Evolutionary conservation across 2,797 vertebrate genomes (phyloP).

Genomic region (Diplodus sargus): DNA sequence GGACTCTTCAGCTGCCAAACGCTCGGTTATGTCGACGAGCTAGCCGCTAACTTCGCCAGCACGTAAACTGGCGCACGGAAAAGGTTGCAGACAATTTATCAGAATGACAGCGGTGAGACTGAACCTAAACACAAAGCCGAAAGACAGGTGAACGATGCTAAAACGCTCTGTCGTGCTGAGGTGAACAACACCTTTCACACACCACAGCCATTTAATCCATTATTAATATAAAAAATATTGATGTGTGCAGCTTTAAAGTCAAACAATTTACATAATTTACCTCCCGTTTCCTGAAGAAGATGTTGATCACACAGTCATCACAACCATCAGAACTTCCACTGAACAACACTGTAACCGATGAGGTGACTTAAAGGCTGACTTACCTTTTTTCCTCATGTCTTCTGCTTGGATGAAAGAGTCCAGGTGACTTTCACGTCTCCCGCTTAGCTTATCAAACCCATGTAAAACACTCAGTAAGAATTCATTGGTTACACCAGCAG

Average conservation of each 20-base stretch:
- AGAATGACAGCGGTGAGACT: background rate
- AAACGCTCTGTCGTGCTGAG: background rate
- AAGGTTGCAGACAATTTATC: background rate
- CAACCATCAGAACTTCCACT: no score
- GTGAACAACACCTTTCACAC: background rate
- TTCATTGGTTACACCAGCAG: slow-evolving; percentile 64
- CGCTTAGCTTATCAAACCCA: slow-evolving; percentile 31
- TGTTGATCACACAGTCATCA: background rate
- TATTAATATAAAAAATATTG: background rate
- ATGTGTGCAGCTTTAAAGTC: background rate
- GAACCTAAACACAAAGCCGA: background rate
- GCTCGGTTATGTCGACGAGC: background rate
- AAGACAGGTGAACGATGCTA: background rate
- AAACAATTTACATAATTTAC: background rate
- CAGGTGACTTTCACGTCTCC: slow-evolving; percentile 3
- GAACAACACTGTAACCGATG: background rate
- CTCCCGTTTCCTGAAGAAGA: background rate
- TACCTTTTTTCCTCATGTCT: slow-evolving; percentile 28
- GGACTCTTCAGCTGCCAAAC: background rate
- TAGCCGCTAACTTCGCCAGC: no score
- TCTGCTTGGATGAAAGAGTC: background rate
- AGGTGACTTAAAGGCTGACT: background rate
- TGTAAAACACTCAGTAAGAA: slow-evolving; percentile 54
- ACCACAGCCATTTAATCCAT: background rate
- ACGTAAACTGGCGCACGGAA: background rate